Evolutionary conservation across 2,797 vertebrate species (phyloP).

Genomic region (Cheirogaleus major): DNA sequence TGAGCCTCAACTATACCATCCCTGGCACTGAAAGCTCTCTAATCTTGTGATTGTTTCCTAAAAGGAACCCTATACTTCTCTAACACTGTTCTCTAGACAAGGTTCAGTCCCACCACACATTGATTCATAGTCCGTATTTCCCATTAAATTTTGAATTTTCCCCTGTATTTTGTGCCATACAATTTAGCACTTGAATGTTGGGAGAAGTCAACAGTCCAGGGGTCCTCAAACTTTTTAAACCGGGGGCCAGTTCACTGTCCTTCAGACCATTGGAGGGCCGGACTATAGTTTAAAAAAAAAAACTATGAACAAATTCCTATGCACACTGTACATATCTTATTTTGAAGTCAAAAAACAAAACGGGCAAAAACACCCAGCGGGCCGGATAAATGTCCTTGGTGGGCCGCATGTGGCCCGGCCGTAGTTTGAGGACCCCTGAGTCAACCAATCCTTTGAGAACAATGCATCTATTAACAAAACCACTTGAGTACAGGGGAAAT

Average conservation of each 20-base stretch:
- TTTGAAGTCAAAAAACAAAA: too few relatives aligned
- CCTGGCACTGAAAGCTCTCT: neutral
- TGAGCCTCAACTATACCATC: neutral
- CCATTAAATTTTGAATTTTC: neutral
- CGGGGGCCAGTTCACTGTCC: too few relatives aligned
- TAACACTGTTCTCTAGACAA: neutral
- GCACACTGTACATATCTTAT: too few relatives aligned
- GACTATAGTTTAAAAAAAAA: too few relatives aligned
- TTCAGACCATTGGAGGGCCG: too few relatives aligned
- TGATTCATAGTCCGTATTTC: neutral
- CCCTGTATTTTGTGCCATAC: neutral
- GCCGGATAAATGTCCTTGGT: too few relatives aligned
- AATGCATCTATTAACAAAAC: neutral
- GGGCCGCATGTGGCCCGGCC: too few relatives aligned
- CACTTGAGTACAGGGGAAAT: rapidly evolving
- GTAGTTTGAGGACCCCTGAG: too few relatives aligned
- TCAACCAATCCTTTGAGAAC: neutral
- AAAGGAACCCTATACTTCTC: neutral
- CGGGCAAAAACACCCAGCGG: too few relatives aligned
- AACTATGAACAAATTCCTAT: too few relatives aligned
- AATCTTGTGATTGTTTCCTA: neutral
- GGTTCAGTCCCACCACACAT: neutral
- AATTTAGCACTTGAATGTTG: neutral
- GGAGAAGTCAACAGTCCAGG: neutral
- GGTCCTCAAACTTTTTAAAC: too few relatives aligned